Evolutionary conservation across 2,888 invertebrate species (phyloP), one percentile per base, ranked within the genome.

Genomic region (Apantesis nais): DNA sequence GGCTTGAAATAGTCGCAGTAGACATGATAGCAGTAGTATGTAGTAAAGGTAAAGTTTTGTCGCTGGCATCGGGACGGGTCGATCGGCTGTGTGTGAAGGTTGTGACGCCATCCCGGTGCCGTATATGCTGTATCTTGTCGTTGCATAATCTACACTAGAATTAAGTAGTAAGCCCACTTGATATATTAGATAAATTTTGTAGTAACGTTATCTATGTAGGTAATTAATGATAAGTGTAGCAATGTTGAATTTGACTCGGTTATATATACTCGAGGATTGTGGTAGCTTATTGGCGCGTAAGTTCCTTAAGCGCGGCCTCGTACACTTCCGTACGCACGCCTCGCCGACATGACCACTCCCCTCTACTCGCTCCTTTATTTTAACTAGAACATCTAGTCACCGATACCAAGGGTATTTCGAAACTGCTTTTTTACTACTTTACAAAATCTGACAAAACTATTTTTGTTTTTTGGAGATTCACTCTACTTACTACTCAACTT

Each of bases 141-240:
- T 67, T 73, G 62, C 61, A 44, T 72, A 66, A 67, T 79, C 76
- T 74, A 70, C 66, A 63, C 75, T 80, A 80, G 74, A 63, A 78
- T 52, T n/a, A 52, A 52, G 11, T n/a, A 52, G n/a, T 52, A 52
- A 67, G 60, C 64, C 31, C 74, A 78, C 62, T 70, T 75, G 63
- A 62, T 69, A 68, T 60, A 62, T 70, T 74, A 74, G 79, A 78
- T 80, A 78, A 66, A 69, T 67, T 73, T 70, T 70, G 72, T 79
- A 77, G 79, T 72, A 67, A 67, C 60, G 73, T 71, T 79, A 81
- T 77, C 74, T 72, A 34, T 68, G 48, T 68, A 61, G 44, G 61
- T 61, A 61, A 61, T 67, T 66, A 66, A 64, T 55, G 62, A 72
- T 72, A 68, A 70, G 58, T 62, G 62, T 16, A 55, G 12, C 62